These are phyloP conservation scores for Agrotis clavis DNA, from an alignment of 2,888 invertebrate genomes.

Conservation along the genomic window DNA sequence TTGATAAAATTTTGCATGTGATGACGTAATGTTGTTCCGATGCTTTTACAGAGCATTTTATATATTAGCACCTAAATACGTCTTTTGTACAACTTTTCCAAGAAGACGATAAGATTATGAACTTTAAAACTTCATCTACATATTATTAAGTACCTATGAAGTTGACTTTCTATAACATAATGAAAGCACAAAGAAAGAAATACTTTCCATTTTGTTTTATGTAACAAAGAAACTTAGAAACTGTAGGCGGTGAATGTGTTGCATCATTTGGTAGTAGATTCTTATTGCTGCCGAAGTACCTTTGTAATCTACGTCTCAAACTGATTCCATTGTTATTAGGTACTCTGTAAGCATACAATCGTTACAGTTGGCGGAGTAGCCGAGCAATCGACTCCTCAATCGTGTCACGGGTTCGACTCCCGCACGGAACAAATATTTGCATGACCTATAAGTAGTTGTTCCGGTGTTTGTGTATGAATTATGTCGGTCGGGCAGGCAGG, in stretches of 20 bases:
- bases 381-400: too few species aligned
- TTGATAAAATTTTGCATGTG: background rate
- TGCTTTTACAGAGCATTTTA: too few species aligned
- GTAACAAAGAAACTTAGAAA: conserved; percentile 27
- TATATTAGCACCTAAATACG: too few species aligned
- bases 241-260: conserved; percentile 4
- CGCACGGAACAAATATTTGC: too few species aligned
- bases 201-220: conserved; percentile 39
- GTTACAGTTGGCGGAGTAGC: too few species aligned
- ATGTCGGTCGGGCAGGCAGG: too few species aligned
- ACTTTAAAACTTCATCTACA: background rate
- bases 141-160: background rate
- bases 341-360: background rate
- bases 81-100: too few species aligned
- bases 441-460: too few species aligned
- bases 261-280: conserved; percentile 14
- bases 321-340: conserved; percentile 2
- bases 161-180: background rate
- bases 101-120: too few species aligned
- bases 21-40: background rate
- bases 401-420: too few species aligned
- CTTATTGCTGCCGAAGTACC: background rate
- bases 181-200: conserved; percentile 23
- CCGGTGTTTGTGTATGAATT: too few species aligned
- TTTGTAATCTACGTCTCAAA: conserved; percentile 11